Percentiles rank a stretch among this genome's conserved stretches.
These are phyloP conservation scores for Nothura maculosa DNA, from an alignment of 2,797 vertebrate species.

Conservation along the genomic window DNA sequence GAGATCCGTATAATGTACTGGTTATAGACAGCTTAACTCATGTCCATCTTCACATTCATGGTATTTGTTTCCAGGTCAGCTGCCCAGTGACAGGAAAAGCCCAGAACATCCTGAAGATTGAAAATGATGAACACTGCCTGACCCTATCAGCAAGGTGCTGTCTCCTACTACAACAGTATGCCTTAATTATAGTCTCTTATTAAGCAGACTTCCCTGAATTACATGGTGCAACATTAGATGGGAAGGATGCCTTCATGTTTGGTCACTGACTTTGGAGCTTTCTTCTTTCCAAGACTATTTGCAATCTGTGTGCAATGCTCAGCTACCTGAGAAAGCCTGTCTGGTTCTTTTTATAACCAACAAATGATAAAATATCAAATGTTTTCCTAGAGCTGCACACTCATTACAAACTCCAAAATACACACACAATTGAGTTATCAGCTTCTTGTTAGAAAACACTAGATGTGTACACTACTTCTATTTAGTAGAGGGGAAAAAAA, in stretches of 20 bases:
- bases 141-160: slow-evolving; percentile 91
- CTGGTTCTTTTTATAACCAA: neutral
- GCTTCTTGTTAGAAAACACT: neutral
- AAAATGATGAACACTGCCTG: slow-evolving; percentile 88
- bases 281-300: neutral
- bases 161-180: neutral
- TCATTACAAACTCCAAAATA: neutral
- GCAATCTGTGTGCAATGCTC: neutral
- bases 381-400: neutral
- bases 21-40: neutral
- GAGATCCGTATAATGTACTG: neutral
- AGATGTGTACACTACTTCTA: neutral
- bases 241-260: neutral
- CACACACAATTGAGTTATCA: neutral
- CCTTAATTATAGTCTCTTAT: neutral
- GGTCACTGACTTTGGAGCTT: neutral
- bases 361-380: neutral
- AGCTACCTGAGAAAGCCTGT: neutral
- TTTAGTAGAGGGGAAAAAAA: neutral
- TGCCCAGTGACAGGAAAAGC: slow-evolving; percentile 88
- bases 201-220: neutral
- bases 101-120: slow-evolving; percentile 90
- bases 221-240: neutral
- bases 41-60: neutral
- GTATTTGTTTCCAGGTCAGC: slow-evolving; percentile 87